Conservation (phyloP, 2,888 invertebrate species). For the Eurytoma californica region DNA sequence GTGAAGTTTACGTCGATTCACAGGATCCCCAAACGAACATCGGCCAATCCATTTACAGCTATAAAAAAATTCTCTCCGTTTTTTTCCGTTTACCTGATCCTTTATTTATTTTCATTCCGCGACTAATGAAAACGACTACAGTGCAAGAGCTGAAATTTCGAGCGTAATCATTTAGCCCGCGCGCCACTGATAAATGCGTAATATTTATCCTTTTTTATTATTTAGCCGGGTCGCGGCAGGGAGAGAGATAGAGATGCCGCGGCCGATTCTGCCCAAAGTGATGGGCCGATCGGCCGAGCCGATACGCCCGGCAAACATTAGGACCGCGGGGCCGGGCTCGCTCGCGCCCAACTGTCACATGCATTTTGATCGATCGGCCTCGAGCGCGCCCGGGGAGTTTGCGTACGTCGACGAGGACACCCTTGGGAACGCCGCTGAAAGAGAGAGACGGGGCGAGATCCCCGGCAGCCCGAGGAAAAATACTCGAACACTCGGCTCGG, state of each 20-base stretch:
- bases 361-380: constrained; percentile 52
- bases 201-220: constrained; percentile 47
- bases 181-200: constrained; percentile 28
- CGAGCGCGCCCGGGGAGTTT: constrained; percentile 38
- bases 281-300: constrained; percentile 7
- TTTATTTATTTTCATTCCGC: constrained; percentile 5
- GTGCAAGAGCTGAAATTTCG: neutral
- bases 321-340: neutral
- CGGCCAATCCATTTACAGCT: too few species aligned
- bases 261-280: constrained; percentile 14
- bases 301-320: constrained; percentile 37
- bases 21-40: too few species aligned
- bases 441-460: neutral
- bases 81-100: neutral
- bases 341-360: constrained; percentile 36
- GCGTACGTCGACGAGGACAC: constrained; percentile 31
- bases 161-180: neutral
- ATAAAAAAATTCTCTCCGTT: neutral
- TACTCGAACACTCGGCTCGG: neutral
- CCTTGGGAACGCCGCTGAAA: constrained; percentile 27
- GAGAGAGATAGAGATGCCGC: constrained; percentile 16
- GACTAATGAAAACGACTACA: neutral
- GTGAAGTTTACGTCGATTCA: too few species aligned
- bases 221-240: constrained; percentile 15
- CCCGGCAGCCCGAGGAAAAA: constrained; percentile 28